Conservation (phyloP, 2,113 vertebrate genomes). For the Dicrurus megarhynchus region DNA sequence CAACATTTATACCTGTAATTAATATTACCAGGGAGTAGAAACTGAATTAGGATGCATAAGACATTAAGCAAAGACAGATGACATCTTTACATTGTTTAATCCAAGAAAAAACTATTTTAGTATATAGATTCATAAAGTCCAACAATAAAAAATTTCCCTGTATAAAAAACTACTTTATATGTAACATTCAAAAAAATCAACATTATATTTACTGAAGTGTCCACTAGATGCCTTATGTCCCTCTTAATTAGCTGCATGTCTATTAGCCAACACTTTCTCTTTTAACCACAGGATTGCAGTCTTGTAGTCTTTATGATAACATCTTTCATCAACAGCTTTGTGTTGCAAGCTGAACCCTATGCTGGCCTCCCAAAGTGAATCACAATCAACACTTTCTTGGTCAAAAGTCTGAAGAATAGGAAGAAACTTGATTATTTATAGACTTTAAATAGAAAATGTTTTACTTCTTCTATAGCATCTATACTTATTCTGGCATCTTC, state of each 20-base stretch:
- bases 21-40: background rate
- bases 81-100: background rate
- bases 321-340: slow-evolving; percentile 45
- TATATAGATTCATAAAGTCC: background rate
- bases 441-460: background rate
- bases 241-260: background rate
- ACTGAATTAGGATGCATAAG: background rate
- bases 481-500: background rate
- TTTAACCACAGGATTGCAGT: slow-evolving; percentile 63
- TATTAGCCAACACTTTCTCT: slow-evolving; percentile 63
- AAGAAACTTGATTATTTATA: background rate
- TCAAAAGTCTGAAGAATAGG: background rate
- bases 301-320: slow-evolving; percentile 5
- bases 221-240: slow-evolving; percentile 35
- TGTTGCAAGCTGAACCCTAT: slow-evolving; percentile 47
- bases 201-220: background rate
- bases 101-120: background rate
- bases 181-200: background rate
- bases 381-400: background rate
- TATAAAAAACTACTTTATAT: background rate
- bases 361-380: background rate
- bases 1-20: background rate
- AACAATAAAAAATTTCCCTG: background rate
- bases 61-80: background rate
- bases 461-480: background rate